Evolutionary conservation across 35 echinoderm and acorn worm species (phyloP).

Genomic region (Ophiothrix spiculata): DNA sequence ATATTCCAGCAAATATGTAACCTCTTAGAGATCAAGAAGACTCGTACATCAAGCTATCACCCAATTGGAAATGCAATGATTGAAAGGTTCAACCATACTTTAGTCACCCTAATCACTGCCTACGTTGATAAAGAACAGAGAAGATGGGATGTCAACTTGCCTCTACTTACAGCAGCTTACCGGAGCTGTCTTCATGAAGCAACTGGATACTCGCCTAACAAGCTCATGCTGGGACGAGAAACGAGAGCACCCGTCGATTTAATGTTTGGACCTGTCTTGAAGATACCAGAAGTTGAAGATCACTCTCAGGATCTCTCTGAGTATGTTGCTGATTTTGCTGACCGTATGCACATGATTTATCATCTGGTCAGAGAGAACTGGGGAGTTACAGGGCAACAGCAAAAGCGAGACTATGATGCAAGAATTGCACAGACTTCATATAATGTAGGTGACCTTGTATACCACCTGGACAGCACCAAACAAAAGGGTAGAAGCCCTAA

Average conservation of each 20-base stretch:
- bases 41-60: constrained; percentile 25
- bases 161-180: constrained; percentile 20
- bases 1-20: constrained; percentile 45
- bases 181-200: background rate
- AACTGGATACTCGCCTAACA: constrained; percentile 23
- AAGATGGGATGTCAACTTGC: constrained; percentile 36
- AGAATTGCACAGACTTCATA: background rate
- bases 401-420: constrained; percentile 23
- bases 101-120: constrained; percentile 38
- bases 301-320: background rate
- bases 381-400: background rate
- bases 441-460: constrained; percentile 14
- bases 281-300: background rate
- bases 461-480: constrained; percentile 17
- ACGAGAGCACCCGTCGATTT: background rate
- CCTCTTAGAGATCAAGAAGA: constrained; percentile 15
- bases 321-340: background rate
- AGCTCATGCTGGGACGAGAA: constrained; percentile 37
- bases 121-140: constrained; percentile 20
- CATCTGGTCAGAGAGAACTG: background rate
- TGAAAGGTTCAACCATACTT: constrained; percentile 44
- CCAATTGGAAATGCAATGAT: constrained; percentile 41
- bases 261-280: background rate
- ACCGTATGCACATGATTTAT: background rate
- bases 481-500: constrained; percentile 6